Evolutionary conservation across 2,888 invertebrate species (phyloP).

Genomic region (Drosophila neutralis): DNA sequence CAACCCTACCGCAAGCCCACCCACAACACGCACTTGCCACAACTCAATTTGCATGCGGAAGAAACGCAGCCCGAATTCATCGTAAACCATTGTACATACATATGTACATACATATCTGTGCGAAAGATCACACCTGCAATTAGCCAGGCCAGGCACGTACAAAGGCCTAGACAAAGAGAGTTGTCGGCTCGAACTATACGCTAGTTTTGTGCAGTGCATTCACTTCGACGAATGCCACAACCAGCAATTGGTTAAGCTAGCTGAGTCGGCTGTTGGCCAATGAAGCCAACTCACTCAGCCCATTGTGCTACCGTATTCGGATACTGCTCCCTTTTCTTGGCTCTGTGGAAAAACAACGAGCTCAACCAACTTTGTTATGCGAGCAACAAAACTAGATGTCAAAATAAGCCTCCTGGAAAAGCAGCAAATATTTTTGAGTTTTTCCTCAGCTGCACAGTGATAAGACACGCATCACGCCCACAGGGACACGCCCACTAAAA

Average conservation of each 20-base stretch:
- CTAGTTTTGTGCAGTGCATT: slow-evolving; percentile 7
- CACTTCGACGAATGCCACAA: slow-evolving; percentile 10
- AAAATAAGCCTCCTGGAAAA: background rate
- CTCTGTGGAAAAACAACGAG: background rate
- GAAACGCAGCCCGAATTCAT: slow-evolving; percentile 22
- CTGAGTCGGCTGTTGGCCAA: background rate
- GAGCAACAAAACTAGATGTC: background rate
- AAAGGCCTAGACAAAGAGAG: slow-evolving; percentile 23
- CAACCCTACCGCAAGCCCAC: background rate
- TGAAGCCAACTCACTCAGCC: background rate
- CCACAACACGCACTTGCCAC: slow-evolving; percentile 10
- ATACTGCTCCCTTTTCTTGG: background rate
- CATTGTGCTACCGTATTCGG: background rate
- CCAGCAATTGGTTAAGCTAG: slow-evolving; percentile 3
- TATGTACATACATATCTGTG: slow-evolving; percentile 20
- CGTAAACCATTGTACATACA: slow-evolving; percentile 5
- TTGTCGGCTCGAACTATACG: slow-evolving; percentile 10
- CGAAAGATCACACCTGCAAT: slow-evolving; percentile 50
- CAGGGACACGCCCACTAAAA: background rate
- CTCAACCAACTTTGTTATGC: background rate
- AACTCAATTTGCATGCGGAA: slow-evolving; percentile 40
- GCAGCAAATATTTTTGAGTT: background rate
- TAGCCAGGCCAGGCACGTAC: slow-evolving; percentile 40
- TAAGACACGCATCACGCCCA: background rate
- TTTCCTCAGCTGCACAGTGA: background rate